Percentiles rank a stretch among this genome's conserved stretches.
These are phyloP conservation scores for Argentina silus DNA, from an alignment of 2,797 vertebrate genomes.

Conservation along the genomic window DNA sequence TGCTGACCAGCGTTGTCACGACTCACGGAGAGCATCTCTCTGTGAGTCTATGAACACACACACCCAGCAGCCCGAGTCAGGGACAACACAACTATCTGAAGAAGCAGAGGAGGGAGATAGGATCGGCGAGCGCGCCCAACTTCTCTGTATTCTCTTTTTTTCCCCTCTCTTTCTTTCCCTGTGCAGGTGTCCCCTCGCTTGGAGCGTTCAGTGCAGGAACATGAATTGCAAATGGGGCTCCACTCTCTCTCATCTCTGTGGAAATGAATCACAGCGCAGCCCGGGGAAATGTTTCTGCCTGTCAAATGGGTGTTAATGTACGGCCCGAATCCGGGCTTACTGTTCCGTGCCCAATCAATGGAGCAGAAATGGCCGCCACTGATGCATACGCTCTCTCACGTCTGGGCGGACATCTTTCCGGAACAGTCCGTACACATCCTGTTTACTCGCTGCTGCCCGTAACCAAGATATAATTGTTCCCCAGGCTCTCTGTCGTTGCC, in stretches of 20 bases:
- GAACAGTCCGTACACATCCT: neutral
- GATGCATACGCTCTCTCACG: neutral
- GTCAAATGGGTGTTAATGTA: constrained; percentile 10
- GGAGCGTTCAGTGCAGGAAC: neutral
- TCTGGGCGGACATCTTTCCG: neutral
- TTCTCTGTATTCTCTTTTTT: neutral
- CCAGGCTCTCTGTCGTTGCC: neutral
- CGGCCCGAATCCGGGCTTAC: neutral
- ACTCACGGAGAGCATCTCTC: no score
- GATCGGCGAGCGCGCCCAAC: neutral
- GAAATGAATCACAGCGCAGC: constrained; percentile 12
- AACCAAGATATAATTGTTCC: neutral
- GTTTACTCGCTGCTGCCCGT: neutral
- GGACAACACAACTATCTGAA: neutral
- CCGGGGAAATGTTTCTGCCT: constrained; percentile 4
- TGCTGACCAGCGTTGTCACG: no score
- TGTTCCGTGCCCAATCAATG: neutral
- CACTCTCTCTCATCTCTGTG: constrained; percentile 1
- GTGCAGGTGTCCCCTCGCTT: neutral
- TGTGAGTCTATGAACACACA: no score
- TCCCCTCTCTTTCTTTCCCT: neutral
- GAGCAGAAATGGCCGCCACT: neutral
- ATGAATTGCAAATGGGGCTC: constrained; percentile 21
- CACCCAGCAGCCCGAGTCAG: neutral
- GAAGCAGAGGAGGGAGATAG: no score